Evolutionary conservation across 2,888 invertebrate genomes (phyloP).

Genomic region (Idaea biselata): DNA sequence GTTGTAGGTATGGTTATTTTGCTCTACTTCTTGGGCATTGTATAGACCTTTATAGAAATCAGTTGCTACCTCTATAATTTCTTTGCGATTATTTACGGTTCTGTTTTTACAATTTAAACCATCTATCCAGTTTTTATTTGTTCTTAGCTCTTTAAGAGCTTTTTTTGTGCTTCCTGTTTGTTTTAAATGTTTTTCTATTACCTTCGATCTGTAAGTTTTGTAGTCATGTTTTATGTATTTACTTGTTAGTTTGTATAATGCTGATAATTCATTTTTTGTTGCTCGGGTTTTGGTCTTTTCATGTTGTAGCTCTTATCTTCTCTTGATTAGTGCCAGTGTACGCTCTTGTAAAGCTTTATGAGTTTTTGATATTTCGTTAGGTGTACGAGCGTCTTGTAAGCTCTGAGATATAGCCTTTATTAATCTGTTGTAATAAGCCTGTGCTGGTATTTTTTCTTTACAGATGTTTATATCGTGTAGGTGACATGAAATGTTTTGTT

Average conservation of each 20-base stretch:
- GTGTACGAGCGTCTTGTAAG: neutral
- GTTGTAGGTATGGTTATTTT: no score
- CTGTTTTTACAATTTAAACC: conserved; percentile 8
- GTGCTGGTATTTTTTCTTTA: no score
- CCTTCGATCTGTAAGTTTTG: conserved; percentile 7
- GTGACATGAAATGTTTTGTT: no score
- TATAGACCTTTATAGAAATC: conserved; percentile 13
- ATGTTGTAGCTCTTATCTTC: conserved; percentile 8
- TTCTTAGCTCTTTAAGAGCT: conserved; percentile 13
- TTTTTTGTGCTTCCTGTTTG: conserved; percentile 10
- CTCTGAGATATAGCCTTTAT: conserved; percentile 3
- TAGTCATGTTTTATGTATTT: conserved; percentile 14
- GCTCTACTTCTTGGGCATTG: neutral
- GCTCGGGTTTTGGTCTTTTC: conserved; percentile 7
- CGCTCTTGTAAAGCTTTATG: conserved; percentile 6
- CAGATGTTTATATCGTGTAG: no score
- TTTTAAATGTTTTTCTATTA: conserved; percentile 9
- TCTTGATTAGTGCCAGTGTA: conserved; percentile 8
- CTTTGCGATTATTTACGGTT: conserved; percentile 9
- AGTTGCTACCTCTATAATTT: conserved; percentile 12
- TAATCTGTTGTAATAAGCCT: no score
- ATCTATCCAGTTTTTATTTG: conserved; percentile 13
- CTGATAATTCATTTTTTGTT: conserved; percentile 8
- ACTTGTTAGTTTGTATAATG: conserved; percentile 4
- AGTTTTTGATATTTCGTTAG: neutral